Percentiles rank a stretch among this genome's conserved stretches.
Conservation (phyloP, 2,797 vertebrate genomes). For the Columba guinea region DNA sequence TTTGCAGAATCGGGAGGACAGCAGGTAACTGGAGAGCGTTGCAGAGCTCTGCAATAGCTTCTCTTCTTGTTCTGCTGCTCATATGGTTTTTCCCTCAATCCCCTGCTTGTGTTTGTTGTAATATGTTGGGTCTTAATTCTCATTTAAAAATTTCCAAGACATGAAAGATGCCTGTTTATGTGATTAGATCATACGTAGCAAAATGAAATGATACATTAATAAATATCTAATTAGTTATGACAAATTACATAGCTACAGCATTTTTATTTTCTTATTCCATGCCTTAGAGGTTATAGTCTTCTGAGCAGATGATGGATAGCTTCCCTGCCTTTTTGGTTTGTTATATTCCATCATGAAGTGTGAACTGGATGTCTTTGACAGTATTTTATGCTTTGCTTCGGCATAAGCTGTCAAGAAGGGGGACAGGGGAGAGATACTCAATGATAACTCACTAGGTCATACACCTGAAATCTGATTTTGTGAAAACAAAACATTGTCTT, state of each 20-base stretch:
- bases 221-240: slow-evolving; percentile 1
- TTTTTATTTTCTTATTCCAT: background rate
- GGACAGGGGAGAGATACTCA: fast-evolving
- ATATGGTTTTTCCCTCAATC: background rate
- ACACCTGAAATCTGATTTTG: background rate
- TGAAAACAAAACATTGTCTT: background rate
- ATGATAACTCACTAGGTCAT: background rate
- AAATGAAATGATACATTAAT: background rate
- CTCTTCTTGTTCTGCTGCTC: background rate
- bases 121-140: background rate
- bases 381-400: background rate
- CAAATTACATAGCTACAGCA: background rate
- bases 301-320: background rate
- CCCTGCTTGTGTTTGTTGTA: background rate
- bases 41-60: background rate
- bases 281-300: background rate
- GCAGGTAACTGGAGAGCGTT: background rate
- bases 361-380: background rate
- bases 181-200: background rate
- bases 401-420: background rate
- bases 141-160: background rate
- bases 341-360: background rate
- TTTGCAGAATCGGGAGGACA: background rate
- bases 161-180: background rate
- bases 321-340: background rate